A percentile compares a stretch with the other conserved stretches of the same genome.
Evolutionary conservation across 2,888 invertebrate species (phyloP).

Genomic region (Zhuqinia jingwanae): DNA sequence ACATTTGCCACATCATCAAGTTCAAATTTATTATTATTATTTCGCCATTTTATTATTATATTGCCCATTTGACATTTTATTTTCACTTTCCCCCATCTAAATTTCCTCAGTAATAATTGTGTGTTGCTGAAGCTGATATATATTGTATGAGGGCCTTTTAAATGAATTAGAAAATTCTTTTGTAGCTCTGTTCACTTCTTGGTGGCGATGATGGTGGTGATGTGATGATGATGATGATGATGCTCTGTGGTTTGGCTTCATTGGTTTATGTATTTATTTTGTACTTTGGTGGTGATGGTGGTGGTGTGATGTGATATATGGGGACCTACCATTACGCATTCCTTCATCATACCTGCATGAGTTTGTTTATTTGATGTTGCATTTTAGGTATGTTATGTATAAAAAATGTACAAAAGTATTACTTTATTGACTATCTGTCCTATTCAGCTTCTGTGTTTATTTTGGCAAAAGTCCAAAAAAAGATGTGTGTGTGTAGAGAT

Average conservation of each 20-base stretch:
- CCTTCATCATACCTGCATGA: not conserved
- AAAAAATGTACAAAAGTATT: not conserved
- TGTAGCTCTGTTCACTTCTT: not conserved
- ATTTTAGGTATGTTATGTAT: not conserved
- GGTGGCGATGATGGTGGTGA: not conserved
- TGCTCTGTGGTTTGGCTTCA: slow-evolving; percentile 17
- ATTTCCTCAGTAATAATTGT: slow-evolving; percentile 61
- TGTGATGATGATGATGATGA: not conserved
- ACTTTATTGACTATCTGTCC: not conserved
- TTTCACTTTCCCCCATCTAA: slow-evolving; percentile 69
- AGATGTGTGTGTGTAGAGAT: too few species aligned
- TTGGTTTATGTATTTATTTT: not conserved
- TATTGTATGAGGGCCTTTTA: slow-evolving; percentile 20
- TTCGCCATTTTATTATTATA: slow-evolving; percentile 35
- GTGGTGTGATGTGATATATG: slow-evolving; percentile 22
- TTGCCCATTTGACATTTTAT: slow-evolving; percentile 61
- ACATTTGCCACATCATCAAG: not conserved
- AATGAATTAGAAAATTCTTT: slow-evolving; percentile 59
- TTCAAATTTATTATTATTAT: not conserved
- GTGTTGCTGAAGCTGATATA: not conserved
- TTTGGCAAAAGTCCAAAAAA: slow-evolving; percentile 41
- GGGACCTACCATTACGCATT: slow-evolving; percentile 31
- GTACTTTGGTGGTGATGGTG: not conserved
- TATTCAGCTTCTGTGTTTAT: slow-evolving; percentile 55
- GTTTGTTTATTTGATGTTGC: not conserved